phyloP scores from a whole-genome alignment of 2,797 vertebrate genomes.

The Xyrichtys novacula region DNA sequence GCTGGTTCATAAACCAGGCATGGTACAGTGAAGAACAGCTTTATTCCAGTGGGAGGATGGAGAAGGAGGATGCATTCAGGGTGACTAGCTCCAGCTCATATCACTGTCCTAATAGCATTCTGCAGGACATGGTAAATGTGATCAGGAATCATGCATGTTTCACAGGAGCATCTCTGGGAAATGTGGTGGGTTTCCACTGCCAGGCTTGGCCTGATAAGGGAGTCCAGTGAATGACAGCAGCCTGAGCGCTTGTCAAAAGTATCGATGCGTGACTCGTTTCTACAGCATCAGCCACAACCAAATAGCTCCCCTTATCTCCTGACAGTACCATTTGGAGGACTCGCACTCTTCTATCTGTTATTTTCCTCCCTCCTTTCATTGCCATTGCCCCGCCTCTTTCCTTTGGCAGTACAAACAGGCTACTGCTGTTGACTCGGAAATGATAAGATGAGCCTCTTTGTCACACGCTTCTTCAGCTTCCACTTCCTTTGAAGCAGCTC shows the following conservation, averaged over 20 bases:
- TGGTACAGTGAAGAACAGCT: conserved; percentile 47
- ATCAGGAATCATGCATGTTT: conserved; percentile 67
- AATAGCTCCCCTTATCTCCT: conserved; percentile 78
- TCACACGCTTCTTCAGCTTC: conserved; percentile 50
- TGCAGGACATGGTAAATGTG: conserved; percentile 56
- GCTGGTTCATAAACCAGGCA: conserved; percentile 70
- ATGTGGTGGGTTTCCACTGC: conserved; percentile 56
- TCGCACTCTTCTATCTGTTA: conserved; percentile 55
- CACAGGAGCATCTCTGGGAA: conserved; percentile 41
- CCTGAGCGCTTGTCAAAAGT: conserved; percentile 75
- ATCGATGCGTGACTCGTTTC: conserved; percentile 67
- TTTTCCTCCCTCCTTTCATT: conserved; percentile 33
- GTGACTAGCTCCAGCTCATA: conserved; percentile 36
- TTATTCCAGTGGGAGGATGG: conserved; percentile 44
- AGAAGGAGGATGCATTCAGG: conserved; percentile 35
- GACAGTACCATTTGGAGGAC: conserved; percentile 66
- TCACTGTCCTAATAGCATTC: conserved; percentile 48
- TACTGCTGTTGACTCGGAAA: conserved; percentile 67
- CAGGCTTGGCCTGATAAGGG: conserved; percentile 59
- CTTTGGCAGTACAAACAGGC: conserved; percentile 57
- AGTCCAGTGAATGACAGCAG: conserved; percentile 64
- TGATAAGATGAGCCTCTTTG: conserved; percentile 71
- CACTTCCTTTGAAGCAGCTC: conserved; percentile 54
- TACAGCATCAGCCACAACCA: conserved; percentile 68
- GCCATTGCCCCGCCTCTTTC: conserved; percentile 34